Conservation (phyloP, 2,797 vertebrate genomes). For the Sebastes vulpes region DNA sequence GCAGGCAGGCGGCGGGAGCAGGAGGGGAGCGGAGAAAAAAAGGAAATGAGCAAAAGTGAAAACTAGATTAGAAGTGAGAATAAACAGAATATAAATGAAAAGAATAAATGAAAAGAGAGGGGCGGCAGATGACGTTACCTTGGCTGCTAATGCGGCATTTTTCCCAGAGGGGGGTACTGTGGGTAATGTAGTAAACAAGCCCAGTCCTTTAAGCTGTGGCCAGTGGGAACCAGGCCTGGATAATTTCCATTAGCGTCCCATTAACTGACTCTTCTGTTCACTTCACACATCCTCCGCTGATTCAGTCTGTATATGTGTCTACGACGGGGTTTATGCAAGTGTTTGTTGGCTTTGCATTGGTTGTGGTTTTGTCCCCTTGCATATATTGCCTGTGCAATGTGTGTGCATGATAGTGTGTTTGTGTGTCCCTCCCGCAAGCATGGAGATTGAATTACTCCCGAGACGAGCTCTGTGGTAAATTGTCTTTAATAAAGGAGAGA, state of each 20-base stretch:
- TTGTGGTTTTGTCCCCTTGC: neutral
- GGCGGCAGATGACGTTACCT: slow-evolving; percentile 19
- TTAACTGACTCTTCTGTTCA: slow-evolving; percentile 44
- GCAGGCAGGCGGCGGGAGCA: neutral
- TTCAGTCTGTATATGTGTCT: neutral
- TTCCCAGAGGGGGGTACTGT: slow-evolving; percentile 4
- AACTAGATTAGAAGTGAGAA: slow-evolving; percentile 1
- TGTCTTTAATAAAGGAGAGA: slow-evolving; percentile 58
- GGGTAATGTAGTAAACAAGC: slow-evolving; percentile 55
- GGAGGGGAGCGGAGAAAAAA: neutral
- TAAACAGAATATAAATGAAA: slow-evolving; percentile 3
- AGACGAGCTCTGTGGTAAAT: slow-evolving; percentile 61
- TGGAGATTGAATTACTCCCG: slow-evolving; percentile 48
- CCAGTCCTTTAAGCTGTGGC: slow-evolving; percentile 50
- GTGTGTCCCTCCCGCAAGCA: neutral
- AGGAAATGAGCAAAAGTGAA: neutral
- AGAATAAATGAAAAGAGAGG: slow-evolving; percentile 4
- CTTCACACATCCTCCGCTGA: slow-evolving; percentile 3
- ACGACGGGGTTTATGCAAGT: neutral
- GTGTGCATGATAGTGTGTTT: neutral
- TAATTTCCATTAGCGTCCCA: slow-evolving; percentile 62
- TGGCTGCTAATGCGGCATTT: slow-evolving; percentile 22
- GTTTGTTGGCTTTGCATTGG: neutral
- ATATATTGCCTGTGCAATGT: neutral
- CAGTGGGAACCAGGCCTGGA: slow-evolving; percentile 44